These are phyloP conservation scores for Aplysia californica DNA, from an alignment of 1,140 invertebrate genomes.

Conservation along the genomic window DNA sequence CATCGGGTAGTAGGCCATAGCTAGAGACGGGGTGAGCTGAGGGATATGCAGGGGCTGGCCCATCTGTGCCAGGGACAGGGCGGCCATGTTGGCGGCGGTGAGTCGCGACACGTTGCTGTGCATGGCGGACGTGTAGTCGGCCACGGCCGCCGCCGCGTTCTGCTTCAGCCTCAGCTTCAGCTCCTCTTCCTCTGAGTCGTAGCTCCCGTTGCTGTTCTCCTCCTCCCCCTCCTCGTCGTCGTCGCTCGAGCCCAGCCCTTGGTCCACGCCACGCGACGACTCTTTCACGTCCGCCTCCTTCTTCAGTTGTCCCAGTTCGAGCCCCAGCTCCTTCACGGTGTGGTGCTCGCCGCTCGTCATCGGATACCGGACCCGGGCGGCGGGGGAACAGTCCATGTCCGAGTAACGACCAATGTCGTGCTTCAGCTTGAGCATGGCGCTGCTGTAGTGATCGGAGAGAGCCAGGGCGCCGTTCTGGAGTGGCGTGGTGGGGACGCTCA, in stretches of 20 bases:
- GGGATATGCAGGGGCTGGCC: slow-evolving; percentile 54
- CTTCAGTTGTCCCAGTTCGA: slow-evolving; percentile 20
- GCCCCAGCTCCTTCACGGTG: neutral
- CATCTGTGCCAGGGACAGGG: slow-evolving; percentile 43
- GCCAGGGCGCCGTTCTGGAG: neutral
- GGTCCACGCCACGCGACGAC: no score
- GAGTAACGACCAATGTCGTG: no score
- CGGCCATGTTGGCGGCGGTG: slow-evolving; percentile 42
- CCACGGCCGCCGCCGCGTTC: neutral
- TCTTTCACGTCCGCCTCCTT: no score
- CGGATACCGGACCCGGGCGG: no score
- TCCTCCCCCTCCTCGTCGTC: slow-evolving; percentile 32
- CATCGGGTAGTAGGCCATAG: slow-evolving; percentile 61
- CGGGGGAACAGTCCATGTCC: no score
- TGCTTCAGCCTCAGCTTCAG: slow-evolving; percentile 22
- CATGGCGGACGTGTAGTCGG: slow-evolving; percentile 13
- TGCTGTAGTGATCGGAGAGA: no score
- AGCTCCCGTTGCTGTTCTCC: slow-evolving; percentile 27
- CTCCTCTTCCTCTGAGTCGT: slow-evolving; percentile 28
- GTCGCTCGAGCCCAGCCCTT: neutral
- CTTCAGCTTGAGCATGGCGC: no score
- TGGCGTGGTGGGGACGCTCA: neutral
- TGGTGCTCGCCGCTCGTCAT: no score
- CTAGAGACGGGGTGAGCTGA: slow-evolving; percentile 54
- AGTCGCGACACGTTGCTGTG: slow-evolving; percentile 19